A percentile compares a stretch with the other conserved stretches of the same genome.
phyloP scores from a whole-genome alignment of 2,113 vertebrate species.

The Sturnus vulgaris region DNA sequence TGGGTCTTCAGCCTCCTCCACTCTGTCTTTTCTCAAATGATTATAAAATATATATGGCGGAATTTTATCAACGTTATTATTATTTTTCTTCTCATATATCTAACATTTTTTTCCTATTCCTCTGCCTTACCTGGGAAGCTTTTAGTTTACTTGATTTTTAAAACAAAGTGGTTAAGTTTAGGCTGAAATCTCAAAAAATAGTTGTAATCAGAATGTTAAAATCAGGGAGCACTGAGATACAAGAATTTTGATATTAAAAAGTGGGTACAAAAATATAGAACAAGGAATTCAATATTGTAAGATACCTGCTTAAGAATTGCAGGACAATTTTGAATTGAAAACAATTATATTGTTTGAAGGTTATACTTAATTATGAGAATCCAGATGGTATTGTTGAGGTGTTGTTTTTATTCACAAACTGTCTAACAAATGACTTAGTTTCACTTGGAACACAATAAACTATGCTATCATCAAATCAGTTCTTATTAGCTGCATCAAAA shows the following conservation, averaged over 20 bases:
- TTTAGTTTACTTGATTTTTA: neutral
- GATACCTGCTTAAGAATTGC: neutral
- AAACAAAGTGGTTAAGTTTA: neutral
- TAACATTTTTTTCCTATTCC: neutral
- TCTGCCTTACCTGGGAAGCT: accelerated
- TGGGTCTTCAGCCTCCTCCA: neutral
- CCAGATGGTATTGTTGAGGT: slow-evolving; percentile 30
- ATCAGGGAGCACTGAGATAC: neutral
- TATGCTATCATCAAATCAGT: neutral
- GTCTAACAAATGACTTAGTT: neutral
- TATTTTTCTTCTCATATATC: neutral
- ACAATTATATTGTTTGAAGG: neutral
- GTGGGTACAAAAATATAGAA: neutral
- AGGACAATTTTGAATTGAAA: neutral
- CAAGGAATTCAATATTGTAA: neutral
- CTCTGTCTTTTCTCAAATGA: neutral
- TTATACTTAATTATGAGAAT: slow-evolving; percentile 44
- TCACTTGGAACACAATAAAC: neutral
- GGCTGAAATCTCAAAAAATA: neutral
- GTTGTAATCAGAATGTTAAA: neutral
- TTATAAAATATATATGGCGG: neutral
- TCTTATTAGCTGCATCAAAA: slow-evolving; percentile 11
- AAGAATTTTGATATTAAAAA: neutral
- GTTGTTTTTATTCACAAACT: slow-evolving; percentile 33
- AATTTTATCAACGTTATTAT: neutral